Evolutionary conservation across 2,888 invertebrate species (phyloP).

Genomic region (Melangyna quadrimaculata): DNA sequence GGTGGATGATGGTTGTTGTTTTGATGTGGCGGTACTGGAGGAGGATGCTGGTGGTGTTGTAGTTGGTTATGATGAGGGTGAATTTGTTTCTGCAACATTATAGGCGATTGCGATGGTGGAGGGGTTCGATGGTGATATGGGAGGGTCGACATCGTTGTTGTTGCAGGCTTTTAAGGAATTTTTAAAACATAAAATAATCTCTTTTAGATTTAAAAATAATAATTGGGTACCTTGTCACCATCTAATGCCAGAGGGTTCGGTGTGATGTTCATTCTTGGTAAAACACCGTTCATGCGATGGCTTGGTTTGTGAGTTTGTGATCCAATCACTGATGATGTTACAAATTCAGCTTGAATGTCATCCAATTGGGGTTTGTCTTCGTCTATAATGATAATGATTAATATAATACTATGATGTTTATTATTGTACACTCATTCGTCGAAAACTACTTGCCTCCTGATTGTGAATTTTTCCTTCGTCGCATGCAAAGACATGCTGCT

Average conservation of each 20-base stretch:
- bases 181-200: conserved; percentile 11
- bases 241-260: conserved; percentile 81
- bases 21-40: conserved; percentile 78
- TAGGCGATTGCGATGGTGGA: conserved; percentile 74
- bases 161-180: conserved; percentile 76
- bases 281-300: conserved; percentile 79
- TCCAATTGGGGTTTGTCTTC: conserved; percentile 81
- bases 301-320: conserved; percentile 76
- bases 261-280: conserved; percentile 81
- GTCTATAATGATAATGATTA: conserved; percentile 72
- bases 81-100: conserved; percentile 76
- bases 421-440: not conserved
- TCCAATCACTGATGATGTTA: conserved; percentile 78
- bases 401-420: not conserved
- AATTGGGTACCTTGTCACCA: conserved; percentile 77
- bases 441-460: conserved; percentile 76
- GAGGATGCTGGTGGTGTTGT: conserved; percentile 73
- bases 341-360: conserved; percentile 80
- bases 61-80: conserved; percentile 72
- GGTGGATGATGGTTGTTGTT: conserved; percentile 74
- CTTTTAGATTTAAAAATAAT: not conserved
- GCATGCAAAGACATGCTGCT: conserved; percentile 79
- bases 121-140: conserved; percentile 69
- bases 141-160: conserved; percentile 73
- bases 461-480: conserved; percentile 77